Percentiles rank a stretch among this genome's conserved stretches.
These are phyloP conservation scores for Calameuta idolon DNA, from an alignment of 2,888 invertebrate species.

Conservation along the genomic window DNA sequence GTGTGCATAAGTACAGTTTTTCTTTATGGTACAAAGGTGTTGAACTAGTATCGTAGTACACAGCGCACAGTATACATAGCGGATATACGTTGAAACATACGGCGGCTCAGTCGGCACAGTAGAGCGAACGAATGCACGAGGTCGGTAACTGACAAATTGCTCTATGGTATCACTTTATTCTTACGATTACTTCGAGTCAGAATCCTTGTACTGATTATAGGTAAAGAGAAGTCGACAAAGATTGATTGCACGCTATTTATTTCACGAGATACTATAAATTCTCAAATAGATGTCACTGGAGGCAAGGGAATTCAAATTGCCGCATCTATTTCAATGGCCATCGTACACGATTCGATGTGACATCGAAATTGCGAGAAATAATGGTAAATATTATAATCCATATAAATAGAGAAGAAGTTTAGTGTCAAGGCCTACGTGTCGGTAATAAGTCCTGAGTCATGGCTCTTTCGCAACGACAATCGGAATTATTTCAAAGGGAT, in stretches of 20 bases:
- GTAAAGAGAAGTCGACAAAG: background rate
- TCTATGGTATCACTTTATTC: background rate
- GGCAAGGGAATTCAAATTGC: background rate
- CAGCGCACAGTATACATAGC: background rate
- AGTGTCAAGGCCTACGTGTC: conserved; percentile 41
- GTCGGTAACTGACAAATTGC: background rate
- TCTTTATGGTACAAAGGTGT: background rate
- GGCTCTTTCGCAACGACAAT: conserved; percentile 20
- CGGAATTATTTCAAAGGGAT: conserved; percentile 19
- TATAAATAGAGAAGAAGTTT: conserved; percentile 28
- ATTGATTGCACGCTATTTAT: background rate
- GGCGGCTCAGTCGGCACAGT: background rate
- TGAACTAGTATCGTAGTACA: background rate
- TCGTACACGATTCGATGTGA: background rate
- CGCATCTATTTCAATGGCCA: background rate
- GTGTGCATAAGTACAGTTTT: background rate
- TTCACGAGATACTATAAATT: background rate
- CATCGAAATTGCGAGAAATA: background rate
- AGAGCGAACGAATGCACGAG: background rate
- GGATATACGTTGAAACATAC: background rate
- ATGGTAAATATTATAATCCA: background rate
- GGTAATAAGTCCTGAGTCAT: conserved; percentile 33
- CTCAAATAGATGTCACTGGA: background rate
- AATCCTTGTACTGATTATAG: background rate
- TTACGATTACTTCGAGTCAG: background rate